phyloP scores from a whole-genome alignment of 35 echinoderm and acorn worm genomes.

The Strongylocentrotus purpuratus region DNA sequence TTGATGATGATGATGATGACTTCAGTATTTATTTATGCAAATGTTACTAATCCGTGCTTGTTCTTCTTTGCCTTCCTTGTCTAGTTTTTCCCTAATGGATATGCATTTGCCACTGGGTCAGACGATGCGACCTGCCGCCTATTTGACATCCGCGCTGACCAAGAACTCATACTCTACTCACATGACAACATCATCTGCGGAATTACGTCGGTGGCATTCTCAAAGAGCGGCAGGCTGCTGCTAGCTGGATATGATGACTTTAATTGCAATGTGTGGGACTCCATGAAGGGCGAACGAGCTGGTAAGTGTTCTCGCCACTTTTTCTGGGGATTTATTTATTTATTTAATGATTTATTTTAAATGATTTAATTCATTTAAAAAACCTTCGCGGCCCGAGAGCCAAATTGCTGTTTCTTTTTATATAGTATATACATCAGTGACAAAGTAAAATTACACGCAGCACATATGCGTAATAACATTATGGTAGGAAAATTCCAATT shows the following conservation, averaged over 20 bases:
- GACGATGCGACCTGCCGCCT: constrained; percentile 99
- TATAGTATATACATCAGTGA: too few relatives aligned
- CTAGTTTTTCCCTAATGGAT: constrained; percentile 98
- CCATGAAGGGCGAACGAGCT: constrained; percentile 98
- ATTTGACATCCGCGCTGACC: constrained; percentile 99
- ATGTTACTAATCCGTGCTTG: too few relatives aligned
- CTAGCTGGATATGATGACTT: constrained; percentile 99
- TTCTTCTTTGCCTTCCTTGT: background rate
- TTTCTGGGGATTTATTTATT: too few relatives aligned
- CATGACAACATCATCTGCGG: constrained; percentile 99
- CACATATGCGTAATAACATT: too few relatives aligned
- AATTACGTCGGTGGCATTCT: constrained; percentile 99
- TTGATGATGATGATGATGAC: background rate
- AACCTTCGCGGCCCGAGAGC: too few relatives aligned
- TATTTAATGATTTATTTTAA: too few relatives aligned
- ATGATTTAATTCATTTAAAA: too few relatives aligned
- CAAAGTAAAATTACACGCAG: too few relatives aligned
- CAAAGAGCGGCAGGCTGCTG: constrained; percentile 99
- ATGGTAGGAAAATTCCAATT: too few relatives aligned
- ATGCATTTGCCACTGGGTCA: constrained; percentile 98
- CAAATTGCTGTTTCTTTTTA: too few relatives aligned
- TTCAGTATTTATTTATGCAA: background rate
- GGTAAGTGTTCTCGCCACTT: constrained; percentile 57
- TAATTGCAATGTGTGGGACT: constrained; percentile 99
- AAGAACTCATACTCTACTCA: constrained; percentile 98